phyloP scores from a whole-genome alignment of 1,140 invertebrate genomes.

The Pseudomyrmex sp. region DNA sequence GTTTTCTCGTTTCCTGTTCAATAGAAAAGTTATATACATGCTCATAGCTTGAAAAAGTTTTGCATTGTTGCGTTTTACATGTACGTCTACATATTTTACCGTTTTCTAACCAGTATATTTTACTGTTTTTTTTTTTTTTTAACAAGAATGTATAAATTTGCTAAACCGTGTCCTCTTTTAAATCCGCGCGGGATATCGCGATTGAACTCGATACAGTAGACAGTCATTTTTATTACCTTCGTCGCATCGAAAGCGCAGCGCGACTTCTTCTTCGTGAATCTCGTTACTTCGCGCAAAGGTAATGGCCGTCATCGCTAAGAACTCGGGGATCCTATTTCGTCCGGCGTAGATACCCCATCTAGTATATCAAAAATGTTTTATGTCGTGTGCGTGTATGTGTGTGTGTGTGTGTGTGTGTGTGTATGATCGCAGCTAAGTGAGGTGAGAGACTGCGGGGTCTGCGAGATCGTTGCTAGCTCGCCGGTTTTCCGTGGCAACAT shows the following conservation, averaged over 20 bases:
- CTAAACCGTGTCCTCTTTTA: no score
- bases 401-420: no score
- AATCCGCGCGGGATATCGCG: neutral
- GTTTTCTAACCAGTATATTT: no score
- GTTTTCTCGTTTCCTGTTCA: no score
- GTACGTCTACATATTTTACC: no score
- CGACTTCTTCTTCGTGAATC: conserved; percentile 16
- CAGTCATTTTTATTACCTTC: conserved; percentile 11
- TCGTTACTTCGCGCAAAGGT: conserved; percentile 24
- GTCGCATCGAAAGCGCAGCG: conserved; percentile 43
- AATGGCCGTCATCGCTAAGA: conserved; percentile 46
- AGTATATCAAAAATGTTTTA: conserved; percentile 70
- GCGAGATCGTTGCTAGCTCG: conserved; percentile 11
- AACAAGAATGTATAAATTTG: no score
- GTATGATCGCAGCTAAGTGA: neutral
- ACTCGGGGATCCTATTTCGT: conserved; percentile 43
- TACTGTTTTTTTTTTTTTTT: no score
- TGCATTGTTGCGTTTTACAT: no score
- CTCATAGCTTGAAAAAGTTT: no score
- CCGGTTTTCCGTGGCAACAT: conserved; percentile 60
- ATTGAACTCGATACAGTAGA: neutral
- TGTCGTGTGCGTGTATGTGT: neutral
- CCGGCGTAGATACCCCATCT: neutral
- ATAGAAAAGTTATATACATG: no score
- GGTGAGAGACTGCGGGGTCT: neutral